phyloP scores from a whole-genome alignment of 2,113 vertebrate species.

The Genyomyrus donnyi region DNA sequence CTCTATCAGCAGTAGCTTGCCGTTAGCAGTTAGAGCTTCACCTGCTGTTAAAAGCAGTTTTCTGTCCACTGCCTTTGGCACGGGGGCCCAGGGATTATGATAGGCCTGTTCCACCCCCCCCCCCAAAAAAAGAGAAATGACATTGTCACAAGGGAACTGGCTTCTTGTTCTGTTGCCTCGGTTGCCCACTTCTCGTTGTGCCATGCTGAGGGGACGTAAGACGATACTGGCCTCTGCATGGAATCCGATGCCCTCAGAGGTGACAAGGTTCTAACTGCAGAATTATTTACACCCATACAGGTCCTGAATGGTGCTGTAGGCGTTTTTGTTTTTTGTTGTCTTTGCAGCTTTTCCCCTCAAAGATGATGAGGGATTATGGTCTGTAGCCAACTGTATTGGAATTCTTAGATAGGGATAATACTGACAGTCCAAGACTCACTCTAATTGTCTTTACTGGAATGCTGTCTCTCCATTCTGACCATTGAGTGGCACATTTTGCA shows the following conservation, averaged over 20 bases:
- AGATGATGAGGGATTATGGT: not conserved
- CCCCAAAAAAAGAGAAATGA: not conserved
- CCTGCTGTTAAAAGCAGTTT: not conserved
- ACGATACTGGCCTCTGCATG: not conserved
- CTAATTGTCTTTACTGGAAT: not conserved
- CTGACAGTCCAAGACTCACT: not conserved
- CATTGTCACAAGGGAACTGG: not conserved
- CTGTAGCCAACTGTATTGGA: not conserved
- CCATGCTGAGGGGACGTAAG: not conserved
- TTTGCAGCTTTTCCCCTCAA: not conserved
- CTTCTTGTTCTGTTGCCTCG: not conserved
- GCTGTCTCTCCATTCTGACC: not conserved
- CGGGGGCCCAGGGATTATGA: not conserved
- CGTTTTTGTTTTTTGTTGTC: not conserved
- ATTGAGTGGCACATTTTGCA: not conserved
- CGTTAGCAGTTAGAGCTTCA: not conserved
- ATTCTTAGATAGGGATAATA: not conserved
- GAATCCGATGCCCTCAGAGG: not conserved
- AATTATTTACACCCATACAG: not conserved
- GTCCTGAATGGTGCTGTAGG: not conserved
- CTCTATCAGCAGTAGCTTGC: not conserved
- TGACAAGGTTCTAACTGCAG: not conserved
- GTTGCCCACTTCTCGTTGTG: not conserved
- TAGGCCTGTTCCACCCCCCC: not conserved
- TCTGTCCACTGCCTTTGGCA: not conserved